These are phyloP conservation scores for Moxostoma hubbsi DNA, from an alignment of 2,797 vertebrate genomes.

Conservation along the genomic window DNA sequence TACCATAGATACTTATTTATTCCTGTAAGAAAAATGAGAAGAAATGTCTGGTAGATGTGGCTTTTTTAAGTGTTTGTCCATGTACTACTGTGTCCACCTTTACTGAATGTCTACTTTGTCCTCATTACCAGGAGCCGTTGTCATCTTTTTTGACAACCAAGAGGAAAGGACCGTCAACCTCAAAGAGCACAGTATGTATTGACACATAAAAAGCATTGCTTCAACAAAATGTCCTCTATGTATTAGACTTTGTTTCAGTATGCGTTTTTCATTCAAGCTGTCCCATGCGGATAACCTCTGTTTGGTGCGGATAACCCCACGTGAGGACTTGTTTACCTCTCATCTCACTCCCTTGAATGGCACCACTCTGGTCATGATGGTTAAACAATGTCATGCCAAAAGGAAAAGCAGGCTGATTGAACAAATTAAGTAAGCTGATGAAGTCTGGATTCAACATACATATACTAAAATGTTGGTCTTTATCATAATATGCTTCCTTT, in stretches of 20 bases:
- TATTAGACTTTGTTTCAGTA: background rate
- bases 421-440: conserved; percentile 83
- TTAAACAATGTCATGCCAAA: conserved; percentile 90
- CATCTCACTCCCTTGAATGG: conserved; percentile 81
- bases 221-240: background rate
- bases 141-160: conserved; percentile 81
- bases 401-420: conserved; percentile 79
- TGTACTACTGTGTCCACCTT: background rate
- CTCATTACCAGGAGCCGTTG: conserved; percentile 80
- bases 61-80: background rate
- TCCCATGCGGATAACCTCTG: conserved; percentile 81
- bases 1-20: too few species aligned
- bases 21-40: too few species aligned
- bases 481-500: background rate
- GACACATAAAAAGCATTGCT: background rate
- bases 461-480: too few species aligned
- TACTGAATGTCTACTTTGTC: conserved; percentile 18
- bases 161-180: conserved; percentile 29
- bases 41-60: too few species aligned
- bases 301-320: conserved; percentile 87
- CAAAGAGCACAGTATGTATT: conserved; percentile 74
- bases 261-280: background rate
- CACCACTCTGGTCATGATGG: conserved; percentile 82
- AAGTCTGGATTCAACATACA: background rate
- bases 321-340: conserved; percentile 82